These are phyloP conservation scores for Motacilla alba DNA, from an alignment of 2,113 vertebrate species.

Conservation along the genomic window DNA sequence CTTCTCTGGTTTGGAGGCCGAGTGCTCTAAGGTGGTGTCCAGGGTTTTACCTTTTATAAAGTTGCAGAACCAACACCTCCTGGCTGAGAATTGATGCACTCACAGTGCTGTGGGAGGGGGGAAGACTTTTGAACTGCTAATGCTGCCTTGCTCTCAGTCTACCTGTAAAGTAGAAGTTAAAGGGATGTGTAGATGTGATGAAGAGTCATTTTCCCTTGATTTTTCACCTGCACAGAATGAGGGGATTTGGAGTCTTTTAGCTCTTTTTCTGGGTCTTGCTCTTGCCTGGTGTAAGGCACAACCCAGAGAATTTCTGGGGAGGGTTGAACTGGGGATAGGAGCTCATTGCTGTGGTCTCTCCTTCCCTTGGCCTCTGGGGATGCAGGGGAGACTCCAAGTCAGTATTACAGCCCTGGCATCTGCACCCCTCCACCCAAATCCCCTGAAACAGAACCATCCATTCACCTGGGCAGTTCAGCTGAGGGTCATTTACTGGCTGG, in stretches of 20 bases:
- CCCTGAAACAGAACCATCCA: rapidly evolving
- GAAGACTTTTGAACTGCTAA: not conserved
- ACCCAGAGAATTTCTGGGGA: not conserved
- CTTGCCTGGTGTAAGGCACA: not conserved
- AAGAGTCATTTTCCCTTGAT: not conserved
- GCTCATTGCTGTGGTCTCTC: not conserved
- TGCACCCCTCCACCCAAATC: not conserved
- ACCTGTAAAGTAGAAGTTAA: not conserved
- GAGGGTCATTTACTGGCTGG: not conserved
- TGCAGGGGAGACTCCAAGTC: not conserved
- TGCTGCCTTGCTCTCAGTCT: not conserved
- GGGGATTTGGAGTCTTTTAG: not conserved
- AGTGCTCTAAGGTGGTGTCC: not conserved
- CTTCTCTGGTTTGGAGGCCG: not conserved
- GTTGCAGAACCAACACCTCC: not conserved
- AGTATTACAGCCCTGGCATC: not conserved
- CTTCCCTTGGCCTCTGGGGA: not conserved
- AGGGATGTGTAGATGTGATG: not conserved
- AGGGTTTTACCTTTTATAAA: not conserved
- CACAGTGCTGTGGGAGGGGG: not conserved
- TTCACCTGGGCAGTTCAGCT: not conserved
- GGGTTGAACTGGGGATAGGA: not conserved
- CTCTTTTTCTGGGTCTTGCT: not conserved
- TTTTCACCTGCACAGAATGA: not conserved
- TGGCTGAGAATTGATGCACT: not conserved